Base-by-base conservation (phyloP, 2,113 vertebrate genomes). In the Perca fluviatilis region DNA sequence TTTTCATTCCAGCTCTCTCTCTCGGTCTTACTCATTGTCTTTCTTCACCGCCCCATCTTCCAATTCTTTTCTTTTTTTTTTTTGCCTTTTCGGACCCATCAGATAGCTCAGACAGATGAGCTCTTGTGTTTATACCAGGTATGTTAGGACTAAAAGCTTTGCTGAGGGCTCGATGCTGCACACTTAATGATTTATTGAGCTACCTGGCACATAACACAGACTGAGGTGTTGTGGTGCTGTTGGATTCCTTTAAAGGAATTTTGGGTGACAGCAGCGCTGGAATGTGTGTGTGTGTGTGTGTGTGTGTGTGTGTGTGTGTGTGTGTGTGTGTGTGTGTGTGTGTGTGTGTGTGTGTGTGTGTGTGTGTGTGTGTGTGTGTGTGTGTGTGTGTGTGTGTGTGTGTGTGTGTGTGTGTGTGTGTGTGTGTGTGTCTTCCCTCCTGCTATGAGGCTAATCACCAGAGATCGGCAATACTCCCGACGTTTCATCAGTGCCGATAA, bases 381-480 rank as follows among this genome's bases (percentile, higher is more conserved):
- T 82, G 70, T 79, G 75, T 82, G 33, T 33, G 33, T 33, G 33
- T 33, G 33, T 33, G 33, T 33, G 33, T 33, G 33, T 33, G 33
- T 33, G 33, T 33, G 33, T 33, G 33, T 33, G 33, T 33, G 33
- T 69, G 16, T 69, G 36, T 40, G 56, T 27, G 47, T 58, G 58
- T 63, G 23, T 88, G 30, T 79, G 62, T 82, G 70, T 79, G 75
- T 82, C 77, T 80, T 68, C 67, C 83, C 88, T 88, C 81, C 90
- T 18, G 84, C 83, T 85, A 64, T n/a, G 81, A 84, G 68, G 77
- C 77, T 85, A 86, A 91, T 90, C 85, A 73, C 74, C 33, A 19
- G 74, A 90, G 86, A 87, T 68, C 77, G 86, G 85, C 84, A 65
- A 74, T 36, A 51, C 84, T 83, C 83, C 78, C 43, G 57, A 79